phyloP scores from a whole-genome alignment of 2,113 vertebrate genomes.

The Octodon degus region DNA sequence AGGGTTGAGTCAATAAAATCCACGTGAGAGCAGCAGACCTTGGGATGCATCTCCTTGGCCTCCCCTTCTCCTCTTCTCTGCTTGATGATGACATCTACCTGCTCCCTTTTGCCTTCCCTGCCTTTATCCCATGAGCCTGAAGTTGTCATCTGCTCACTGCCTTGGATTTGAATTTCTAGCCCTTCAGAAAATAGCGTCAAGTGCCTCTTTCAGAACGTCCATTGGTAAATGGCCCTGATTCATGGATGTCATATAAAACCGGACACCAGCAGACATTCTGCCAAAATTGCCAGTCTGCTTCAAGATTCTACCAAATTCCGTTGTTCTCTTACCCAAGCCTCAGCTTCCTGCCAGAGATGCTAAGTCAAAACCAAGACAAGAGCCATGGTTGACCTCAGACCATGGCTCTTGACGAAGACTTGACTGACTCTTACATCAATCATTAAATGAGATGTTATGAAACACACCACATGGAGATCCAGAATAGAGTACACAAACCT shows the following conservation, averaged over 20 bases:
- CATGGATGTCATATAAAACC: neutral
- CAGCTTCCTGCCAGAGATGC: neutral
- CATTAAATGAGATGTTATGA: neutral
- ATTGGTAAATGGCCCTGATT: neutral
- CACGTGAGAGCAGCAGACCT: neutral
- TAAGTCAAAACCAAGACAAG: neutral
- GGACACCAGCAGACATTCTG: neutral
- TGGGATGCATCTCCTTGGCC: too few relatives aligned
- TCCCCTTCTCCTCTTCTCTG: neutral
- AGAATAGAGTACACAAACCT: neutral
- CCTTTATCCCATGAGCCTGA: neutral
- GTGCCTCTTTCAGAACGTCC: neutral
- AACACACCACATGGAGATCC: neutral
- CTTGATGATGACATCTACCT: neutral
- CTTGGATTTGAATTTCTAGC: slow-evolving; percentile 16
- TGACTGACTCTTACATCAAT: neutral
- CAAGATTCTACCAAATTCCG: neutral
- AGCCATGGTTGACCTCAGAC: neutral
- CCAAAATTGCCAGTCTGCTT: neutral
- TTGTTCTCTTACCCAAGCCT: neutral
- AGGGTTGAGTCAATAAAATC: neutral
- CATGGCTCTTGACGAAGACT: neutral
- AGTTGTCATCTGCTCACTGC: neutral
- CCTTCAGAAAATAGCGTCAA: neutral
- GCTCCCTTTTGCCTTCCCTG: neutral